Evolutionary conservation across 2,888 invertebrate genomes (phyloP).

Genomic region (Epirrita christyi): DNA sequence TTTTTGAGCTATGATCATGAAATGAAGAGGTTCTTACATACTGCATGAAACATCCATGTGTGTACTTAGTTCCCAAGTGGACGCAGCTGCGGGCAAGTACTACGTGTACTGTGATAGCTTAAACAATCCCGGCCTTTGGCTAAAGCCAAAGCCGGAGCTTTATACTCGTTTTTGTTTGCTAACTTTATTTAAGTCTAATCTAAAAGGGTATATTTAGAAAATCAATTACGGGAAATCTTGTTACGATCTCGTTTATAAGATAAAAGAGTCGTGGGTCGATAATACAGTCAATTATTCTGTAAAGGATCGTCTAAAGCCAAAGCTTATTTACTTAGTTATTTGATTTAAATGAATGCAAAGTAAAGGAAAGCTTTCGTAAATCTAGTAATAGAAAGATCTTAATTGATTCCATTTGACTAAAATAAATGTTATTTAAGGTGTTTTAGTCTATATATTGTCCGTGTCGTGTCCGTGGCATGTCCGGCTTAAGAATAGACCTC

Average conservation of each 20-base stretch:
- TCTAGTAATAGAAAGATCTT: background rate
- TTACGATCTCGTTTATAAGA: conserved; percentile 38
- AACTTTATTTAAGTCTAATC: conserved; percentile 41
- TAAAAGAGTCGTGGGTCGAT: conserved; percentile 27
- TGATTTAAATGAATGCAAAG: conserved; percentile 2
- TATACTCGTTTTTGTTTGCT: conserved; percentile 10
- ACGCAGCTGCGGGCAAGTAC: no score
- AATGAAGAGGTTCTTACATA: no score
- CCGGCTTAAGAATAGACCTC: no score
- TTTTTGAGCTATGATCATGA: no score
- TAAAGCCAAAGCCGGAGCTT: conserved; percentile 4
- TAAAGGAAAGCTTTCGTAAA: conserved; percentile 1
- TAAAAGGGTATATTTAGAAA: conserved; percentile 46
- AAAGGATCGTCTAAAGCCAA: conserved; percentile 5
- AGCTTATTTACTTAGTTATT: conserved; percentile 17
- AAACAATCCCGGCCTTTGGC: conserved; percentile 3
- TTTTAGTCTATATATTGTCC: no score
- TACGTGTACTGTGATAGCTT: background rate
- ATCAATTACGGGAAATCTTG: conserved; percentile 49
- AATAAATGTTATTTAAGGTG: conserved; percentile 7
- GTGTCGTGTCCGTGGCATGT: no score
- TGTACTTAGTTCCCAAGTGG: no score
- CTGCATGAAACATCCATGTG: no score
- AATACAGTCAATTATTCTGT: conserved; percentile 22
- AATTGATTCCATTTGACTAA: background rate